phyloP scores from a whole-genome alignment of 2,797 vertebrate genomes.

The Pseudochirops corinnae region DNA sequence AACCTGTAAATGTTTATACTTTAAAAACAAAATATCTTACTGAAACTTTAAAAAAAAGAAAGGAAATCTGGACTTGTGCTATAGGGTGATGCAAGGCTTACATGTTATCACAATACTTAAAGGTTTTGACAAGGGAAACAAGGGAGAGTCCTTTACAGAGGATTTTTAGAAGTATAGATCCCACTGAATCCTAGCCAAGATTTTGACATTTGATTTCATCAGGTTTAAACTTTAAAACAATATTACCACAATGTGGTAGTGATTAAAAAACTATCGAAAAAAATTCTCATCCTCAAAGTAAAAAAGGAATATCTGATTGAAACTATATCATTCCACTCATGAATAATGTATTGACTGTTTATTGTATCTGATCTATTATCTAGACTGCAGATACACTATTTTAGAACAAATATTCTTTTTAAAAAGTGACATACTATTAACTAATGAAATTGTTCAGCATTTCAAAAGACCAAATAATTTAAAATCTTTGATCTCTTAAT shows the following conservation, averaged over 20 bases:
- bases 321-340: not conserved
- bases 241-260: not conserved
- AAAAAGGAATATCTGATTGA: constrained; percentile 18
- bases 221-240: not conserved
- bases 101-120: not conserved
- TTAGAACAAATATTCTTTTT: constrained; percentile 5
- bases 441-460: not conserved
- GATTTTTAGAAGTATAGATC: not conserved
- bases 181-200: not conserved
- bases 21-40: not conserved
- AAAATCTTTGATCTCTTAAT: not conserved
- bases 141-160: not conserved
- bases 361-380: constrained; percentile 13
- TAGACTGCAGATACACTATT: not conserved
- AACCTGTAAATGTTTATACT: not conserved
- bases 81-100: not conserved
- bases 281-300: not conserved
- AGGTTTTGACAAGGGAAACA: not conserved
- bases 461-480: not conserved
- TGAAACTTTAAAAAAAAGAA: not conserved
- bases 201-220: constrained; percentile 21
- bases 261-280: constrained; percentile 4
- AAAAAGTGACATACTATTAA: not conserved
- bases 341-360: constrained; percentile 20
- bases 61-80: not conserved